A percentile compares a stretch with the other conserved stretches of the same genome.
Evolutionary conservation across 2,113 vertebrate species (phyloP).

Genomic region (Acrocephalus arundinaceus): DNA sequence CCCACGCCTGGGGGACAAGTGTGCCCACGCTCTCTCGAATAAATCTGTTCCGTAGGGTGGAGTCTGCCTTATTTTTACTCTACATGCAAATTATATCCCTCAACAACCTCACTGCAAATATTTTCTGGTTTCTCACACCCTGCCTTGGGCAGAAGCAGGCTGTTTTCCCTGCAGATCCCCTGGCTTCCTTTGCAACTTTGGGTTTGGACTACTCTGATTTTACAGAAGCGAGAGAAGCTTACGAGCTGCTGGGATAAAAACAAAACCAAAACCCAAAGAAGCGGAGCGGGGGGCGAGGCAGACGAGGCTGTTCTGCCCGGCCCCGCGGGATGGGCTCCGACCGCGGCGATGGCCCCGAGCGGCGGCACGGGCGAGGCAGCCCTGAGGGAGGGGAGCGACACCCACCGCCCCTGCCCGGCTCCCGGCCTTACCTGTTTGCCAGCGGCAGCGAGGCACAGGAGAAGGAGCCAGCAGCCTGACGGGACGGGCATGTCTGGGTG

Average conservation of each 20-base stretch:
- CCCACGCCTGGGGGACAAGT: background rate
- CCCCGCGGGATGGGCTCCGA: background rate
- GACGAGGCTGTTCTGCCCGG: background rate
- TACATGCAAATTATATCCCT: constrained; percentile 43
- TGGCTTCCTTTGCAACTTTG: background rate
- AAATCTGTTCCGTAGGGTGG: constrained; percentile 13
- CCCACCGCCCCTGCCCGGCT: background rate
- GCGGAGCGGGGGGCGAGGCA: background rate
- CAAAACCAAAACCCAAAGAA: background rate
- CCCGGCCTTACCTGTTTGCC: constrained; percentile 44
- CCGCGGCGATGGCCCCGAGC: background rate
- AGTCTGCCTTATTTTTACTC: constrained; percentile 33
- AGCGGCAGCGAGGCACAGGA: constrained; percentile 5
- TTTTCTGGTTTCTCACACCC: constrained; percentile 36
- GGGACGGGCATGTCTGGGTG: constrained; percentile 23
- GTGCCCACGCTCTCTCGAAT: background rate
- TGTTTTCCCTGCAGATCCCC: background rate
- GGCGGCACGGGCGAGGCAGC: background rate
- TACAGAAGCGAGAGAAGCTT: background rate
- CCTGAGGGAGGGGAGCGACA: background rate
- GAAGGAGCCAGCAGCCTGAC: constrained; percentile 36
- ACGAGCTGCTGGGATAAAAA: background rate
- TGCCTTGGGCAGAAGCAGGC: background rate
- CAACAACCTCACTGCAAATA: background rate
- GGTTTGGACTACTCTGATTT: background rate